Evolutionary conservation across 1,140 invertebrate species (phyloP), one percentile per base, ranked within the genome.

Genomic region (Papilio glaucus): DNA sequence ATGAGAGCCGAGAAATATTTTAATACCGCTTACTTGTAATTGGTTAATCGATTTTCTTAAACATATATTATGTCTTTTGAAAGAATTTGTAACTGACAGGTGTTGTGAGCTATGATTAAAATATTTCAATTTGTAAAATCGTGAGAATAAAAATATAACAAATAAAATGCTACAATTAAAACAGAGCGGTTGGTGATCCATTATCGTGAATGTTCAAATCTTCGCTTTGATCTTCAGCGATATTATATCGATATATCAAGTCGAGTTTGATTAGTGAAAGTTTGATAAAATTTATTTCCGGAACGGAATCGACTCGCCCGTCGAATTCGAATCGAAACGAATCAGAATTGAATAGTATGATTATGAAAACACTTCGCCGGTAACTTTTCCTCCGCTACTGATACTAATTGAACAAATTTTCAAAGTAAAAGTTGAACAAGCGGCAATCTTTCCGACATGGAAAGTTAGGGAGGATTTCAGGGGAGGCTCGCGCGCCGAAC

Each of bases 361-460:
- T 85, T 84, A 81, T 79, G 80, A 82, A 83, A 87, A 82, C 72
- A 83, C 83, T 81, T 75, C 72, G 74, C 60, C 72, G 53, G 42
- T 18, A 79, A 83, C 75, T 84, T 84, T 80, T 75, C 76, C 85
- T 81, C 77, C 73, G 74, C 76, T 71, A 78, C 77, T 82, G 80
- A 85, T 86, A 85, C 80, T 89, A 89, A 89, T 88, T 89, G 85
- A 87, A 86, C 76, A 79, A 87, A 86, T 87, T 87, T 86, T 80
- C 83, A 80, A 85, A 87, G 87, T 88, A 85, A 85, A 91, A 89
- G 83, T 91, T 84, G 81, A 80, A 86, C 82, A 86, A 85, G 79
- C 83, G 79, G 81, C 84, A 88, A 88, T 88, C 85, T 86, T 76
- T 82, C 37, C 62, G 83, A 75, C 76, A 85, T 86, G 79, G 83